Evolutionary conservation across 2,888 invertebrate species (phyloP).

Genomic region (Phaonia tiefii): DNA sequence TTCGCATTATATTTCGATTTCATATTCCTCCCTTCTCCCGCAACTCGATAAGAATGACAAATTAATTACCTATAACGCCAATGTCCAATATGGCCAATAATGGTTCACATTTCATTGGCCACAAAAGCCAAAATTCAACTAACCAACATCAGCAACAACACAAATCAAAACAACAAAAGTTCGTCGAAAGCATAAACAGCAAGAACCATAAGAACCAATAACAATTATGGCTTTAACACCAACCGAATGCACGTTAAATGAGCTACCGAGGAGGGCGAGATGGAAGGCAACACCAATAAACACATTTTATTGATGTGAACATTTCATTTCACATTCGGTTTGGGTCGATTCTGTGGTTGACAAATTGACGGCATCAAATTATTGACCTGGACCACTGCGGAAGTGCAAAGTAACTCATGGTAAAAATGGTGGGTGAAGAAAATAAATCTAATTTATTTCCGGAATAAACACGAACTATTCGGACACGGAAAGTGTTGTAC

Average conservation of each 20-base stretch:
- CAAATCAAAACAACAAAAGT: too few species aligned
- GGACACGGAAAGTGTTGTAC: too few species aligned
- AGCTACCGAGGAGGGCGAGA: too few species aligned
- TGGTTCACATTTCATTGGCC: too few species aligned
- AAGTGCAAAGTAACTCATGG: neutral
- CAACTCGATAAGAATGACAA: conserved; percentile 9
- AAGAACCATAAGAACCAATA: neutral
- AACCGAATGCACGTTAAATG: too few species aligned
- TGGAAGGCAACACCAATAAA: neutral
- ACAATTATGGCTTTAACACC: neutral
- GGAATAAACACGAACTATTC: too few species aligned
- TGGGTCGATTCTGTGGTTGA: conserved; percentile 6
- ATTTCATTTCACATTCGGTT: conserved; percentile 9
- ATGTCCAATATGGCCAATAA: neutral
- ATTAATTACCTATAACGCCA: neutral
- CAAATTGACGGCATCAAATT: neutral
- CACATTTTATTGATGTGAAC: conserved; percentile 21
- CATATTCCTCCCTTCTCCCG: neutral
- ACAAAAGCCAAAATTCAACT: too few species aligned
- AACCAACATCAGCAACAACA: too few species aligned
- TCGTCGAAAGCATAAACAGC: neutral
- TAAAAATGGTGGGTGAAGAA: too few species aligned
- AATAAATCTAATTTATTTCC: too few species aligned
- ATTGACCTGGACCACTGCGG: neutral
- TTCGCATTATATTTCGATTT: neutral